Evolutionary conservation across 2,797 vertebrate genomes (phyloP).

Genomic region (Acridotheres tristis): DNA sequence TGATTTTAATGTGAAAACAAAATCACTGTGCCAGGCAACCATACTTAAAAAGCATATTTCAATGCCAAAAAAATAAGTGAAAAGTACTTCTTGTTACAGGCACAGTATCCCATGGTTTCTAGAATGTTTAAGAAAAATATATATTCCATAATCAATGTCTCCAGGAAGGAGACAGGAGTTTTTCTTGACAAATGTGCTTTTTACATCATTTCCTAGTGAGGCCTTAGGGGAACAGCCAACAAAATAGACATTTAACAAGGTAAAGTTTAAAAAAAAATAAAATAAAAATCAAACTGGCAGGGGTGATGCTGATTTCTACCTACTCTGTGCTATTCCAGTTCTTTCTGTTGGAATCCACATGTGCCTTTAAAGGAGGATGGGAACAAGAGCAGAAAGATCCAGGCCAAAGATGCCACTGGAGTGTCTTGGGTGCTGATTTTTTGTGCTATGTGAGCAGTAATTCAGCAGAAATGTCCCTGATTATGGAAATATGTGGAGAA

Average conservation of each 20-base stretch:
- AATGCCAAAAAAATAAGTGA: constrained; percentile 42
- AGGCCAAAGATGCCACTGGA: not conserved
- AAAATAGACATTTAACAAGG: not conserved
- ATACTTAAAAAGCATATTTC: constrained; percentile 20
- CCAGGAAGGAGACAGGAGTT: not conserved
- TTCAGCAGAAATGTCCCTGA: constrained; percentile 46
- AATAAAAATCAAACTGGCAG: not conserved
- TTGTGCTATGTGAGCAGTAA: not conserved
- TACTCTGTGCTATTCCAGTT: not conserved
- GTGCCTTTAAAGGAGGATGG: not conserved
- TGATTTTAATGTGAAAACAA: constrained; percentile 20
- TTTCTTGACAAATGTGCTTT: not conserved
- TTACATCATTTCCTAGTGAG: not conserved
- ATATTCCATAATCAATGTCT: not conserved
- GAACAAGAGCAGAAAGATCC: not conserved
- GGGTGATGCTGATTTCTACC: not conserved
- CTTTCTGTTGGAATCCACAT: not conserved
- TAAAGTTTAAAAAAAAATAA: not conserved
- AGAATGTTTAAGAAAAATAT: not conserved
- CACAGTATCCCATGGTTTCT: constrained; percentile 3
- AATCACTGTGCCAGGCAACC: not conserved
- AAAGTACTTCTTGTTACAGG: not conserved
- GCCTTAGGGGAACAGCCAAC: not conserved
- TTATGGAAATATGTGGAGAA: constrained; percentile 70
- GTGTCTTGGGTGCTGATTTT: not conserved